A percentile compares a stretch with the other conserved stretches of the same genome.
Conservation (phyloP, 1,140 invertebrate genomes). For the Meloidogyne hapla region DNA sequence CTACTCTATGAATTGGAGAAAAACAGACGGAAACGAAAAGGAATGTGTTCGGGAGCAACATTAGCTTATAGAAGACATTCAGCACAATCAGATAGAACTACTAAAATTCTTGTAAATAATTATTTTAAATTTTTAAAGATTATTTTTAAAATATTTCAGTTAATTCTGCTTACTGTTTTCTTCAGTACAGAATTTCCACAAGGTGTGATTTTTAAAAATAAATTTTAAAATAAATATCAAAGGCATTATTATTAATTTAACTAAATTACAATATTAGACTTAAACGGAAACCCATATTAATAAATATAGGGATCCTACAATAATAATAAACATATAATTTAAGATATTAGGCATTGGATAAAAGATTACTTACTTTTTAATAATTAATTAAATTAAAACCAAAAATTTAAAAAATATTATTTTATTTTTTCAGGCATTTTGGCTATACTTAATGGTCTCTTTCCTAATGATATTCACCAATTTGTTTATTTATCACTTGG, state of each 20-base stretch:
- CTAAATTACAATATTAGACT: too few relatives aligned
- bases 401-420: too few relatives aligned
- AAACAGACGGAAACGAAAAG: slow-evolving; percentile 32
- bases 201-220: slow-evolving; percentile 22
- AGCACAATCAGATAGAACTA: slow-evolving; percentile 48
- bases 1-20: slow-evolving; percentile 42
- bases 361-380: too few relatives aligned
- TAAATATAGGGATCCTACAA: too few relatives aligned
- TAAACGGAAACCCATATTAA: too few relatives aligned
- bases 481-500: slow-evolving; percentile 52
- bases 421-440: slow-evolving; percentile 40
- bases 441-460: slow-evolving; percentile 50
- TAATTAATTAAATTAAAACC: too few relatives aligned
- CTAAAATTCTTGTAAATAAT: slow-evolving; percentile 37
- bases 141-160: not conserved
- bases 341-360: too few relatives aligned
- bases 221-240: not conserved
- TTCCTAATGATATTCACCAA: slow-evolving; percentile 54
- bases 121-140: not conserved
- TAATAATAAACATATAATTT: too few relatives aligned
- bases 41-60: slow-evolving; percentile 51
- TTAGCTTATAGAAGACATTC: slow-evolving; percentile 35
- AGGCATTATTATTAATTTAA: too few relatives aligned
- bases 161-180: slow-evolving; percentile 47
- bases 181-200: slow-evolving; percentile 45